Evolutionary conservation across 2,113 vertebrate genomes (phyloP), one percentile per base, ranked within the genome.

Genomic region (Serilophus lunatus): DNA sequence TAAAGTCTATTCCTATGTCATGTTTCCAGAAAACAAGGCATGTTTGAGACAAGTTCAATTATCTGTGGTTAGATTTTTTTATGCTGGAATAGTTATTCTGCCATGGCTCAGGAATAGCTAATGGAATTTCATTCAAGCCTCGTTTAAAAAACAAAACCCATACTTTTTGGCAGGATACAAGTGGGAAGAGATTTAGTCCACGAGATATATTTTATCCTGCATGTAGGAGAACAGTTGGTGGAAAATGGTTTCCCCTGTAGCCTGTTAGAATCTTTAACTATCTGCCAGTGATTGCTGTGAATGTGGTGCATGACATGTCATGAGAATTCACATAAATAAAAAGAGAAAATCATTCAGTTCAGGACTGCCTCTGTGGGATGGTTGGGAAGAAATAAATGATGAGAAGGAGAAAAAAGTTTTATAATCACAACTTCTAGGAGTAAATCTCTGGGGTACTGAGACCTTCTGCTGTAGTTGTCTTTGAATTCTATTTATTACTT

Each of bases 181-280:
- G 90, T 81, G 83, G 90, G 90, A 93, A 96, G 92, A 94, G 82
- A 94, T 96, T 96, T 94, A 96, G 95, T 93, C 93, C 88, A 71
- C 78, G 85, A 96, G 84, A 95, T 59, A 85, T 93, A 96, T 95
- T 96, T 97, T 89, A 93, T 96, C 76, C 84, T 93, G 86, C 86
- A 88, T 95, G 79, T 85, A 65, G 59, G 78, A 96, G 91, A 95
- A 91, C 51, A 94, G 76, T 94, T 90, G 83, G 89, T 97, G 80
- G 95, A 97, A 97, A 96, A 95, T 88, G 86, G 78, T 95, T 97
- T 97, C 82, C 92, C 79, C 79, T 92, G 75, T 94, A 97, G 91
- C 88, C 95, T 6, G 28, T 95, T 92, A 95, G 90, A 95, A 97
- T 88, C 88, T 96, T 96, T 96, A 97, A 96, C 82, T 94, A 96